These are phyloP conservation scores for zebrafish (Danio rerio) DNA, from an alignment of 2,113 vertebrate genomes.

Conservation along the genomic window DNA sequence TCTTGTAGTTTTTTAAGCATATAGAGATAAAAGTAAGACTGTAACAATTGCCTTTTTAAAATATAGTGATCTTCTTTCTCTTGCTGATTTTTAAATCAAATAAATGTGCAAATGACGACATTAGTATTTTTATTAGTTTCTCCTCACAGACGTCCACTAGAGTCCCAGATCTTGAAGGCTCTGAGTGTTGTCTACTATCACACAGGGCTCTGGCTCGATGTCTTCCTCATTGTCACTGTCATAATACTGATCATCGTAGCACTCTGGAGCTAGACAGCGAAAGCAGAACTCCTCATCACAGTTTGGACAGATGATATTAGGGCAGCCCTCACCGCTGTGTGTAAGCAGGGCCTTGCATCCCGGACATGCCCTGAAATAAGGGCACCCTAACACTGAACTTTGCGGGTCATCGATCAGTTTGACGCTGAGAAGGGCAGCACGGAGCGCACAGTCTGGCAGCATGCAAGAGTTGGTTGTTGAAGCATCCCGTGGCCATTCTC, in stretches of 20 bases:
- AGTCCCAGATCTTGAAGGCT: neutral
- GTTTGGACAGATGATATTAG: slow-evolving; percentile 45
- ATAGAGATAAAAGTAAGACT: too few relatives aligned
- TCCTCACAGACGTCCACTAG: neutral
- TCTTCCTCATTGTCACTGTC: neutral
- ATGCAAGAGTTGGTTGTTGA: slow-evolving; percentile 18
- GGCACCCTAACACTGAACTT: slow-evolving; percentile 47
- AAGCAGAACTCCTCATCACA: slow-evolving; percentile 57
- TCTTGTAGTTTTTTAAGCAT: too few relatives aligned
- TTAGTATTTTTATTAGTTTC: neutral
- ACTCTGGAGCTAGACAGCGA: slow-evolving; percentile 47
- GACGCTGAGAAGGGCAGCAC: slow-evolving; percentile 54
- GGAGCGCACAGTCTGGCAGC: slow-evolving; percentile 48
- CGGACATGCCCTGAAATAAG: slow-evolving; percentile 60
- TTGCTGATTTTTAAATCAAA: neutral
- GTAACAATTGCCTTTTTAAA: too few relatives aligned
- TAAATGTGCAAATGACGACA: neutral
- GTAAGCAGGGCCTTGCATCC: slow-evolving; percentile 53
- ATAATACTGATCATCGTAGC: neutral
- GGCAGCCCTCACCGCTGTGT: slow-evolving; percentile 57
- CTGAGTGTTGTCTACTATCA: slow-evolving; percentile 24
- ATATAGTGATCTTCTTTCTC: too few relatives aligned
- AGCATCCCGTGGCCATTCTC: slow-evolving; percentile 41
- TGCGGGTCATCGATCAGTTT: slow-evolving; percentile 5
- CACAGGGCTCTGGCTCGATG: neutral